These are phyloP conservation scores for Pyrocephalus nanus DNA, from an alignment of 2,797 vertebrate genomes.

Conservation along the genomic window DNA sequence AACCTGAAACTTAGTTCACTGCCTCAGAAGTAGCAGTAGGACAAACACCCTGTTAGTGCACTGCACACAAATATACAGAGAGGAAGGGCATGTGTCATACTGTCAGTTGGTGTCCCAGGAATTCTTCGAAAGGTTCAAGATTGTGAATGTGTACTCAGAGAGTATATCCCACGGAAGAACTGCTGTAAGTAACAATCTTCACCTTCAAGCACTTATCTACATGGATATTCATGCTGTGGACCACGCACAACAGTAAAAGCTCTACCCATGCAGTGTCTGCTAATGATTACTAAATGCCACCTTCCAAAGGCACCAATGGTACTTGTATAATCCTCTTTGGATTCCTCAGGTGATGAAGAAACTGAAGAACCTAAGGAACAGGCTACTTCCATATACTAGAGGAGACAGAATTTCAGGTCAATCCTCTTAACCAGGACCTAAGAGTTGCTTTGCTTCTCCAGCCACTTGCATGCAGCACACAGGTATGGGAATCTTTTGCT, in stretches of 20 bases:
- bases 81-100: not conserved
- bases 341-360: not conserved
- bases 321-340: not conserved
- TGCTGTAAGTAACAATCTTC: not conserved
- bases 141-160: not conserved
- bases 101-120: not conserved
- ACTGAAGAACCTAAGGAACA: not conserved
- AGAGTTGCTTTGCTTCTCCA: not conserved
- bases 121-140: not conserved
- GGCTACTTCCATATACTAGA: not conserved
- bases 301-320: not conserved
- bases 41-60: fast-evolving
- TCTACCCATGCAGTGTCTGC: not conserved
- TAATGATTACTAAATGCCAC: not conserved
- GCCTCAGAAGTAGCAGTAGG: not conserved
- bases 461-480: not conserved
- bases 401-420: not conserved
- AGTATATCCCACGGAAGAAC: not conserved
- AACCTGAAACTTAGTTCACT: not conserved
- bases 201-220: not conserved
- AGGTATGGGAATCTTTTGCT: not conserved
- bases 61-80: not conserved
- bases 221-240: not conserved
- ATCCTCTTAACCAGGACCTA: not conserved
- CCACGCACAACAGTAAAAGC: not conserved